Percentiles rank a stretch among this genome's conserved stretches.
Evolutionary conservation across 35 echinoderm and acorn worm genomes (phyloP).

Genomic region (Apostichopus parvimensis): DNA sequence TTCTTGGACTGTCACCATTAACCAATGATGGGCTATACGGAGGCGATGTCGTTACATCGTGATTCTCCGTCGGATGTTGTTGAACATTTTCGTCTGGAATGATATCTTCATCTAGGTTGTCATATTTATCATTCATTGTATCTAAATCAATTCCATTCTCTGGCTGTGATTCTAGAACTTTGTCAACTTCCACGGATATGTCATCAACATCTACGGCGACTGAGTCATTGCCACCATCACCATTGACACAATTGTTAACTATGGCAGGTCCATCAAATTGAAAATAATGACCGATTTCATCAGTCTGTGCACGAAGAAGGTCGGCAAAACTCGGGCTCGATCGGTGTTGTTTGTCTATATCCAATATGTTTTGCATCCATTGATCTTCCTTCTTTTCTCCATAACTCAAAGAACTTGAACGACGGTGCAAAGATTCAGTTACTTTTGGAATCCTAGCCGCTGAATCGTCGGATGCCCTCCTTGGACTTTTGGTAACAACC

Average conservation of each 20-base stretch:
- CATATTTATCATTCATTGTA: background rate
- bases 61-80: too few species aligned
- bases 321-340: background rate
- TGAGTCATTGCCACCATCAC: background rate
- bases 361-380: conserved; percentile 48
- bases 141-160: background rate
- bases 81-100: too few species aligned
- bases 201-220: background rate
- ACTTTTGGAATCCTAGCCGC: background rate
- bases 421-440: background rate
- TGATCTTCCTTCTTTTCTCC: conserved; percentile 23
- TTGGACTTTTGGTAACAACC: background rate
- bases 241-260: background rate
- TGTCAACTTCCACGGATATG: background rate
- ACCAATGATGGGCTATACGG: background rate
- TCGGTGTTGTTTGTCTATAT: conserved; percentile 1
- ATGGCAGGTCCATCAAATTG: background rate
- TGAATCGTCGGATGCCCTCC: conserved; percentile 34
- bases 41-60: too few species aligned
- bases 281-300: background rate
- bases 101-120: background rate
- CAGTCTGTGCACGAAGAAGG: background rate
- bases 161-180: background rate
- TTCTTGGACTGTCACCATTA: background rate
- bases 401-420: conserved; percentile 7